Base-by-base conservation (phyloP, 92 coral and sea anemone species). In the Paramuricea clavata region DNA sequence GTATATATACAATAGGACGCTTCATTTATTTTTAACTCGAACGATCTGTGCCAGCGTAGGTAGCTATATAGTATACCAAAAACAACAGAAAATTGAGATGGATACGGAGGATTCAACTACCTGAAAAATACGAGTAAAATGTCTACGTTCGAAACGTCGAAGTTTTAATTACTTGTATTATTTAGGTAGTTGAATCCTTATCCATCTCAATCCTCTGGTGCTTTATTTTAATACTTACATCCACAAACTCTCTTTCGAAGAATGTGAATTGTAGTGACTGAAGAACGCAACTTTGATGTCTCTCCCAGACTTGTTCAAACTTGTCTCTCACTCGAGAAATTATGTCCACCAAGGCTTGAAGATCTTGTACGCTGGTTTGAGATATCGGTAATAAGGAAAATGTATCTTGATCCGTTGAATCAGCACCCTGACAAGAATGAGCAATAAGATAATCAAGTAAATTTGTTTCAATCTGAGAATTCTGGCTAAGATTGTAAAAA, bases 181-280 rank as follows among this genome's bases (percentile, higher is more conserved):
- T n/a, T n/a, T n/a, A n/a, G n/a, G n/a, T n/a, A n/a, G n/a, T n/a
- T n/a, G n/a, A n/a, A n/a, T n/a, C n/a, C n/a, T n/a, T 56, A 56
- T 56, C 64, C 21, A 16, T 23, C 64, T 39, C 44, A 39, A 4
- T 4, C 44, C 44, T 4, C 4, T 39, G 44, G 4, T 39, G 4
- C 44, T 39, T 10, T 4, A 10, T 17, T 32, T 34, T 21, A 6
- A 2, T 26, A 50, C 74, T 42, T 64, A 92, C 99, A 88, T 93
- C 93, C 59, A 87, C 75, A 74, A 90, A 89, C 86, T 96, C 99
- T 74, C 89, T 90, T 31, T 96, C 98, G 89, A 96, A 96, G 34
- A 92, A 82, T 52, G 93, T 90, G 34, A 96, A 87, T 89, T 94
- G 94, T 65, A 96, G 50, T 3, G 95, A 91, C 73, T 96, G 97